Evolutionary conservation across 1,140 invertebrate genomes (phyloP).

Genomic region (Tribolium castaneum): DNA sequence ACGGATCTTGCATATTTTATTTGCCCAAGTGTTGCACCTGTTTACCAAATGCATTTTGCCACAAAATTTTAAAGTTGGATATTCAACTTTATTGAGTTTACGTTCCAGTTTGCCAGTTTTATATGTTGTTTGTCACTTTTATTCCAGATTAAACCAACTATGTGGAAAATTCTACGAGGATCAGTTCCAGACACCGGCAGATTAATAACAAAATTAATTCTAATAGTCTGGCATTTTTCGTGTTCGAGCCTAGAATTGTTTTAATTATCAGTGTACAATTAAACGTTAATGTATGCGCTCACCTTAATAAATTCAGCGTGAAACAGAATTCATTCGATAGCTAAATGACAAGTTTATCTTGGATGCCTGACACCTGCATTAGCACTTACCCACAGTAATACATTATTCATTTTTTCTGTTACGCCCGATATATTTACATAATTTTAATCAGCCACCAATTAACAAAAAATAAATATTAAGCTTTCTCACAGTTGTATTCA

Average conservation of each 20-base stretch:
- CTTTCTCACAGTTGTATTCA: background rate
- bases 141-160: background rate
- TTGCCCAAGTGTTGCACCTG: background rate
- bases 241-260: background rate
- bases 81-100: background rate
- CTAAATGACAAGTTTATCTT: conserved; percentile 20
- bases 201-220: too few relatives aligned
- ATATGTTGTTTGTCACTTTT: background rate
- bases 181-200: too few relatives aligned
- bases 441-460: conserved; percentile 11
- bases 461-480: conserved; percentile 6
- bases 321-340: conserved; percentile 10
- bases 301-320: conserved; percentile 18
- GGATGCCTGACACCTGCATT: conserved; percentile 21
- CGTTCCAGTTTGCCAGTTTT: background rate
- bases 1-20: background rate
- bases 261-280: conserved; percentile 10
- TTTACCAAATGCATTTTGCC: background rate
- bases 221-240: too few relatives aligned
- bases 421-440: conserved; percentile 12
- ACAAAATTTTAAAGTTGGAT: background rate
- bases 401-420: conserved; percentile 18
- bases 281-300: conserved; percentile 11
- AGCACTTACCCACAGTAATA: conserved; percentile 8
- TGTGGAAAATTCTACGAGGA: background rate